Conservation (phyloP, 2,888 invertebrate genomes). For the Dryococelus australis region DNA sequence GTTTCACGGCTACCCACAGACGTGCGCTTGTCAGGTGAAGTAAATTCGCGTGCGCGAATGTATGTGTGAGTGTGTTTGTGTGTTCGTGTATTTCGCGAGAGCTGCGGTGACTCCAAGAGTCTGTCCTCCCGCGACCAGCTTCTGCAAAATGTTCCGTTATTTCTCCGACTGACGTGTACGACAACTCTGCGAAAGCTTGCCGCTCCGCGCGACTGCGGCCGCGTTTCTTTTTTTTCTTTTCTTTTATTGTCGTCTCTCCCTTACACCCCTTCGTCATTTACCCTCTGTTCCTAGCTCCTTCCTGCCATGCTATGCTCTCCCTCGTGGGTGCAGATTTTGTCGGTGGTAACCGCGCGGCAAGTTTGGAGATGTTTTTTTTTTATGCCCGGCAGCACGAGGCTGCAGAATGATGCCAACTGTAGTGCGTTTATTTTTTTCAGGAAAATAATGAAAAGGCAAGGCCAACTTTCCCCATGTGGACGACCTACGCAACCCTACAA, state of each 20-base stretch:
- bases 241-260: not conserved
- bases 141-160: not conserved
- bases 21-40: not conserved
- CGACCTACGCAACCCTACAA: not conserved
- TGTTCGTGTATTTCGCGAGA: not conserved
- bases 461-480: not conserved
- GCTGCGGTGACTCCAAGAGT: not conserved
- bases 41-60: no score
- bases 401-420: not conserved
- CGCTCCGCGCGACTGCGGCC: not conserved
- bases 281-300: not conserved
- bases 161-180: not conserved
- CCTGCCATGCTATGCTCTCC: not conserved
- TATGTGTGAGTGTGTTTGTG: not conserved
- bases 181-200: not conserved
- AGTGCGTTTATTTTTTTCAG: not conserved
- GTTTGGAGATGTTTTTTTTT: not conserved
- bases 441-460: not conserved
- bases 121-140: not conserved
- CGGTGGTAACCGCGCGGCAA: not conserved
- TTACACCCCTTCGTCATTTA: not conserved
- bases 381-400: not conserved
- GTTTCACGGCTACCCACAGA: not conserved
- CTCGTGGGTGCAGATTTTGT: not conserved
- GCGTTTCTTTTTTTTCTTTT: not conserved